Percentiles rank a stretch among this genome's conserved stretches.
Conservation (phyloP, 2,797 vertebrate species). For the Dromococcyx pavoninus region DNA sequence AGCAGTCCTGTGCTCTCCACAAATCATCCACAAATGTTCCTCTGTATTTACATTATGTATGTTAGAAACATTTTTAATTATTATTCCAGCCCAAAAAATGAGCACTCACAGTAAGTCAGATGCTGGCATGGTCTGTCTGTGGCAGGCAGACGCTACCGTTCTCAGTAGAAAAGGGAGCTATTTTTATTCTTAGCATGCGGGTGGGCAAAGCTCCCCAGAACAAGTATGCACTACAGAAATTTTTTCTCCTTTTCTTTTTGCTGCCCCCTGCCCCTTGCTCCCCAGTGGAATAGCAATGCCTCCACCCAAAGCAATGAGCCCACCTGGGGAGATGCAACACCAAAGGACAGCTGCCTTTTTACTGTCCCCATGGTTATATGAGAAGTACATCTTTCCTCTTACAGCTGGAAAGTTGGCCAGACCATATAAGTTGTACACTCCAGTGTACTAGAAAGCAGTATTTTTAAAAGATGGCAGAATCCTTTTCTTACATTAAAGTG, state of each 20-base stretch:
- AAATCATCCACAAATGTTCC: background rate
- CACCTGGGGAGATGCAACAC: background rate
- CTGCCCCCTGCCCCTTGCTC: background rate
- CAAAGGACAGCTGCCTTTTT: background rate
- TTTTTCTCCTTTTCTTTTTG: background rate
- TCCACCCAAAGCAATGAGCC: accelerated
- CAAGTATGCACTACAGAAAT: background rate
- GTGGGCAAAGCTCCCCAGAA: background rate
- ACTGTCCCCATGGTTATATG: background rate
- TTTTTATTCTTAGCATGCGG: background rate
- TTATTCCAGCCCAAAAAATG: background rate
- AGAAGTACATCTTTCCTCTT: background rate
- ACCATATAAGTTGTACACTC: background rate
- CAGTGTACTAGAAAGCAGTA: background rate
- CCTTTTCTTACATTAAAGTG: background rate
- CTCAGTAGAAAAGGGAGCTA: background rate
- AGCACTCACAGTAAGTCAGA: background rate
- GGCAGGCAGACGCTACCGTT: background rate
- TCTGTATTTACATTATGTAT: background rate
- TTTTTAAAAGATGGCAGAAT: background rate
- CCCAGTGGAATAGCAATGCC: background rate
- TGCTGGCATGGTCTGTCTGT: background rate
- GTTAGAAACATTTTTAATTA: background rate
- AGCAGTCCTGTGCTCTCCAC: background rate
- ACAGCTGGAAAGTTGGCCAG: background rate